phyloP scores from a whole-genome alignment of 2,888 invertebrate genomes.

The Platycheirus albimanus region DNA sequence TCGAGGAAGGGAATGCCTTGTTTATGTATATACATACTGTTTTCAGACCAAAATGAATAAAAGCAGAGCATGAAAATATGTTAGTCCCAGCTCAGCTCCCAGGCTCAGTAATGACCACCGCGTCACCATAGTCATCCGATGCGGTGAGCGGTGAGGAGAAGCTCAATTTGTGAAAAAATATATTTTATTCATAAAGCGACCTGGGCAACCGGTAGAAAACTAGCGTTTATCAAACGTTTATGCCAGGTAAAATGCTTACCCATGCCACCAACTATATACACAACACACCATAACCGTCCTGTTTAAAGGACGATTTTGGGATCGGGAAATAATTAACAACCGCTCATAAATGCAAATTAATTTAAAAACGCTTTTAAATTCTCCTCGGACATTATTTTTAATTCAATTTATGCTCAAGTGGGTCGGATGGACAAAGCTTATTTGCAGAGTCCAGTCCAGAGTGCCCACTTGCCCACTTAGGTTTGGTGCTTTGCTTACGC shows the following conservation, averaged over 20 bases:
- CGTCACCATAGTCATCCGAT: no score
- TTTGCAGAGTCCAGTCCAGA: conserved; percentile 25
- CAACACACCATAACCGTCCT: conserved; percentile 5
- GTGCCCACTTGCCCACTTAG: conserved; percentile 25
- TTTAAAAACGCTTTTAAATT: conserved; percentile 73
- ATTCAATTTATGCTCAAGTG: conserved; percentile 73
- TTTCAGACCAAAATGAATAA: conserved; percentile 16
- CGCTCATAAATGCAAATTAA: conserved; percentile 72
- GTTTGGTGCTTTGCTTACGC: conserved; percentile 4
- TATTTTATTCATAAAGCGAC: conserved; percentile 47
- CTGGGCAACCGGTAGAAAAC: conserved; percentile 27
- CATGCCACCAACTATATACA: not conserved
- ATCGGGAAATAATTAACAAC: conserved; percentile 66
- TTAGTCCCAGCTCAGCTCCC: no score
- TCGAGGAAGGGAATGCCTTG: conserved; percentile 1
- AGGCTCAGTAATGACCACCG: conserved; percentile 24
- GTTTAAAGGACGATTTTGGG: conserved; percentile 28
- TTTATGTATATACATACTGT: no score
- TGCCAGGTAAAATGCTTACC: conserved; percentile 14
- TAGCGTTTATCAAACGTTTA: conserved; percentile 52
- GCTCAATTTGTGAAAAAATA: not conserved
- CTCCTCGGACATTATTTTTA: conserved; percentile 71
- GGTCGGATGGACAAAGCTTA: conserved; percentile 39
- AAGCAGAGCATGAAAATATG: conserved; percentile 15
- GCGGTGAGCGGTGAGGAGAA: no score